Base-by-base conservation (phyloP, 2,888 invertebrate species). In the Rhyacophila evoluta region DNA sequence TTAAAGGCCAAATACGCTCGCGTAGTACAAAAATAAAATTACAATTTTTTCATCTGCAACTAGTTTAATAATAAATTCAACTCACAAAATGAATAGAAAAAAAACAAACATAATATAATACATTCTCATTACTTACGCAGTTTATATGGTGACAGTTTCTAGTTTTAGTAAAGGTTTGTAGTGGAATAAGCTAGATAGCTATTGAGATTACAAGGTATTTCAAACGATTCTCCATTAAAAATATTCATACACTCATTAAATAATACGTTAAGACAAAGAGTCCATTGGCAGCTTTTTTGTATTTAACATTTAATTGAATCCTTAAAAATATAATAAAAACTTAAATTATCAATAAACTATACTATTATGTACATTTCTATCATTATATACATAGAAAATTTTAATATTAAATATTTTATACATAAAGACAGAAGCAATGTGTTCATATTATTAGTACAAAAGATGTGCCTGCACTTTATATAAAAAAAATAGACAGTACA, bases 1-100 rank as follows among this genome's bases (percentile, higher is more conserved):
- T n/a, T n/a, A n/a, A n/a, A n/a, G n/a, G n/a, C n/a, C n/a, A n/a
- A n/a, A n/a, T n/a, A n/a, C n/a, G n/a, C n/a, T n/a, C n/a, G n/a
- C n/a, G n/a, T n/a, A n/a, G n/a, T 4, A 41, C 8, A 25, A 25
- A 55, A 55, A 55, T 15, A 55, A 55, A 55, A 55, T 19, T 19
- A 55, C 10, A 25, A 55, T 55, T 55, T 55, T 55, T 55, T 55
- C 55, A 55, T 55, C 55, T 55, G 55, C 1, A 55, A 55, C 55
- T 55, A 55, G 55, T 55, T 55, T 55, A 55, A 55, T 55, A 55
- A 55, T 55, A 55, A n/a, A 55, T 55, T 55, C 55, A 55, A 55
- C 15, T 55, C 55, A 55, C 55, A 55, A 55, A 55, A 55, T 55
- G 55, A 55, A 39, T 15, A 39, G n/a, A n/a, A 39, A 41, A 39